Conservation (phyloP, 2,113 vertebrate genomes). For the Piaya cayana region DNA sequence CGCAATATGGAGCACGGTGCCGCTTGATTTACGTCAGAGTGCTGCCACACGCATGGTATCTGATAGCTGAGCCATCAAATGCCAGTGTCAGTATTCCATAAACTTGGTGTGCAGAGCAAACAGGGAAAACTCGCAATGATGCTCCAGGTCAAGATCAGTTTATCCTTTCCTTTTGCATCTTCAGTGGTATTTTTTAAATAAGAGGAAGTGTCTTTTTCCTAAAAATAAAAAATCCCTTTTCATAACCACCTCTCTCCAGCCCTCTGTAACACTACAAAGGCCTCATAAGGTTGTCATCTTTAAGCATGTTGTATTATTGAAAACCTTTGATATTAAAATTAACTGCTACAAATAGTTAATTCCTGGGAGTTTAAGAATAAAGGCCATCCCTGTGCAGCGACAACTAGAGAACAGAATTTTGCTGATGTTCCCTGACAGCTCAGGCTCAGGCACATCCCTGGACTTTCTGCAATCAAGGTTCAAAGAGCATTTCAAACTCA, state of each 20-base stretch:
- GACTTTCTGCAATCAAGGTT: background rate
- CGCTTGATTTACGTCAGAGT: rapidly evolving
- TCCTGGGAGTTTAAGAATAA: background rate
- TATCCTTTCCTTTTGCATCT: background rate
- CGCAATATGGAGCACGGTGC: rapidly evolving
- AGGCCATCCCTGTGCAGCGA: background rate
- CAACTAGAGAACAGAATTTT: background rate
- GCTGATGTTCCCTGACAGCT: background rate
- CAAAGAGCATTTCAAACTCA: background rate
- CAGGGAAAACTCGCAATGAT: background rate
- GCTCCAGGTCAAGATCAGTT: background rate
- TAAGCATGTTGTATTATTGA: background rate
- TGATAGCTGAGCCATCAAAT: rapidly evolving
- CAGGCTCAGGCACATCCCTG: background rate
- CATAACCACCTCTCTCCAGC: background rate
- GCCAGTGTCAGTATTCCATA: rapidly evolving
- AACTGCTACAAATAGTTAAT: background rate
- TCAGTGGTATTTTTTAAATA: background rate
- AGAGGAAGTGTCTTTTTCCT: background rate
- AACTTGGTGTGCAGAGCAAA: background rate
- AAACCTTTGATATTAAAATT: background rate
- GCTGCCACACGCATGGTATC: background rate
- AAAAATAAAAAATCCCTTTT: background rate
- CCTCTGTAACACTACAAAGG: background rate
- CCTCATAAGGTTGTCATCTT: background rate